phyloP scores from a whole-genome alignment of 1,140 invertebrate species.

The Scaptomyza graminum region DNA sequence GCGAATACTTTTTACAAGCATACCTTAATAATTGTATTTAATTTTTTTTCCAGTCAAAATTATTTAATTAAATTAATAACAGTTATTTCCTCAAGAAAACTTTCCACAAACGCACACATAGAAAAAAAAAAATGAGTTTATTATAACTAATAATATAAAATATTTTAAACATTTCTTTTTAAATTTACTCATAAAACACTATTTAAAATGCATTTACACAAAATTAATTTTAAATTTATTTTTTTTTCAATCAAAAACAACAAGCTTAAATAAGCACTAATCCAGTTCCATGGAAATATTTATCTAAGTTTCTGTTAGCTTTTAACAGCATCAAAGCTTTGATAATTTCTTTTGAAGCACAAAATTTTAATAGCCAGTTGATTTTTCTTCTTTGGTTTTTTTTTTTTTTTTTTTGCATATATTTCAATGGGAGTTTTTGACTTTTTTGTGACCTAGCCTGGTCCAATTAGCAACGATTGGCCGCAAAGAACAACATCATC shows the following conservation, averaged over 20 bases:
- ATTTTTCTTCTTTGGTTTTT: constrained; percentile 10
- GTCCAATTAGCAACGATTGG: constrained; percentile 49
- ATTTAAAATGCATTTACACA: too few relatives aligned
- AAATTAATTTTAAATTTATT: too few relatives aligned
- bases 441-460: neutral
- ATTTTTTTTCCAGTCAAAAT: too few relatives aligned
- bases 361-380: constrained; percentile 8
- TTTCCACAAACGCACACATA: too few relatives aligned
- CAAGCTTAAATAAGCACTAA: too few relatives aligned
- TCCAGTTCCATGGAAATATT: neutral
- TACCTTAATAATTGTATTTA: neutral
- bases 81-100: neutral
- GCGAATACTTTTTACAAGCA: constrained; percentile 6
- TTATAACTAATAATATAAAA: too few relatives aligned
- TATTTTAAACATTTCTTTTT: too few relatives aligned
- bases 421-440: constrained; percentile 23
- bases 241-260: too few relatives aligned
- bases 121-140: too few relatives aligned
- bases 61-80: neutral
- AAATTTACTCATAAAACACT: too few relatives aligned
- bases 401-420: constrained; percentile 13
- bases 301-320: neutral
- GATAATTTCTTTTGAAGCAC: constrained; percentile 11
- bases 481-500: constrained; percentile 47
- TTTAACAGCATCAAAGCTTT: too few relatives aligned